A percentile compares a stretch with the other conserved stretches of the same genome.
Evolutionary conservation across 1,140 invertebrate species (phyloP).

Genomic region (Brachystomella parvula): DNA sequence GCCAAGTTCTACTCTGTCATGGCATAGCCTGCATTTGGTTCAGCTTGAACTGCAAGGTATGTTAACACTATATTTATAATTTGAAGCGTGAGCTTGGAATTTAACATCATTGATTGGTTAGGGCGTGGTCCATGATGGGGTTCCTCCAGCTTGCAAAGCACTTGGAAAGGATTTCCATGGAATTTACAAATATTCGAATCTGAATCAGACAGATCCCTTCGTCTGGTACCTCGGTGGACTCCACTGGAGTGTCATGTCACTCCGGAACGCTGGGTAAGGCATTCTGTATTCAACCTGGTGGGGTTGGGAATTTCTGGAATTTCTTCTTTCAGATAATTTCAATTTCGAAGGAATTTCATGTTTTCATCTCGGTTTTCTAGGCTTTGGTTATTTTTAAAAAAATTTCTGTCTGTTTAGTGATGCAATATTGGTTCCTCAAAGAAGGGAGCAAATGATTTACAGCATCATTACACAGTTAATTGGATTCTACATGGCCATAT

Average conservation of each 20-base stretch:
- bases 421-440: not conserved
- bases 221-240: conserved; percentile 19
- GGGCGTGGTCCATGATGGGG: not conserved
- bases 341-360: not conserved
- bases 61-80: conserved; percentile 1
- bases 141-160: not conserved
- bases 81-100: not conserved
- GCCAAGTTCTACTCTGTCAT: conserved; percentile 15
- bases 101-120: not conserved
- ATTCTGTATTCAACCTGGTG: no score
- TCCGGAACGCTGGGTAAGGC: conserved; percentile 21
- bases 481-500: conserved; percentile 10
- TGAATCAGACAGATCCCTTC: conserved; percentile 10
- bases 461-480: conserved; percentile 8
- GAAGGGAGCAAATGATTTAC: not conserved
- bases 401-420: conserved; percentile 4
- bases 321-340: not conserved
- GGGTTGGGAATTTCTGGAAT: not conserved
- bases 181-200: not conserved
- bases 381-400: not conserved
- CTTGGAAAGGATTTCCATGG: not conserved
- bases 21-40: conserved; percentile 21
- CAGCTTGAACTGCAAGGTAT: conserved; percentile 5
- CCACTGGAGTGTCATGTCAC: conserved; percentile 20
- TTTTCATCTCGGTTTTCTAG: not conserved